These are phyloP conservation scores for Macroteleia sp. DNA, from an alignment of 2,888 invertebrate species.

Conservation along the genomic window DNA sequence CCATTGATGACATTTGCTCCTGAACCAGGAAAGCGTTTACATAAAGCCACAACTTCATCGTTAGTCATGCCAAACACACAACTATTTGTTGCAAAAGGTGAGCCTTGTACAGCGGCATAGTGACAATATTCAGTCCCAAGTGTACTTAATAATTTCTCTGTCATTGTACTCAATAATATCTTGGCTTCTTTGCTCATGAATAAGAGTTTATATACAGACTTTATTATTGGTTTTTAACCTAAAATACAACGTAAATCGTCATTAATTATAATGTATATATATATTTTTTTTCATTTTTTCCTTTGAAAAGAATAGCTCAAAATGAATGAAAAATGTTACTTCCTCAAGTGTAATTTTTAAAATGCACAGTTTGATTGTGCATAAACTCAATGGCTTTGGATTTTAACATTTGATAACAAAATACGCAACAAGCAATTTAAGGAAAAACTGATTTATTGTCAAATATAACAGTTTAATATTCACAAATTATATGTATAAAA, in stretches of 20 bases:
- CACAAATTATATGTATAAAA: no score
- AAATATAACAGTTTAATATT: no score
- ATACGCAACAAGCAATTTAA: no score
- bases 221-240: slow-evolving; percentile 40
- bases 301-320: no score
- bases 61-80: slow-evolving; percentile 90
- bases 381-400: no score
- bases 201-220: slow-evolving; percentile 12
- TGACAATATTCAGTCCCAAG: slow-evolving; percentile 86
- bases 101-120: slow-evolving; percentile 92
- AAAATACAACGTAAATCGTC: slow-evolving; percentile 17
- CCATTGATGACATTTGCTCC: slow-evolving; percentile 89
- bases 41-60: slow-evolving; percentile 89
- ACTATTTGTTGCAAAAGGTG: slow-evolving; percentile 90
- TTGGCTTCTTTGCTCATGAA: slow-evolving; percentile 27
- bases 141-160: slow-evolving; percentile 78
- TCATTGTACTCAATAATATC: slow-evolving; percentile 54
- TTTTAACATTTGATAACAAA: no score
- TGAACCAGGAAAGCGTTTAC: slow-evolving; percentile 88
- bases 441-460: no score
- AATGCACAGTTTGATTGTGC: no score
- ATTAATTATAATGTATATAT: slow-evolving; percentile 8
- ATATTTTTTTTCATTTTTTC: no score
- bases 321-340: no score
- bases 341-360: no score